Evolutionary conservation across 2,797 vertebrate species (phyloP).

Genomic region (Acipenser ruthenus): DNA sequence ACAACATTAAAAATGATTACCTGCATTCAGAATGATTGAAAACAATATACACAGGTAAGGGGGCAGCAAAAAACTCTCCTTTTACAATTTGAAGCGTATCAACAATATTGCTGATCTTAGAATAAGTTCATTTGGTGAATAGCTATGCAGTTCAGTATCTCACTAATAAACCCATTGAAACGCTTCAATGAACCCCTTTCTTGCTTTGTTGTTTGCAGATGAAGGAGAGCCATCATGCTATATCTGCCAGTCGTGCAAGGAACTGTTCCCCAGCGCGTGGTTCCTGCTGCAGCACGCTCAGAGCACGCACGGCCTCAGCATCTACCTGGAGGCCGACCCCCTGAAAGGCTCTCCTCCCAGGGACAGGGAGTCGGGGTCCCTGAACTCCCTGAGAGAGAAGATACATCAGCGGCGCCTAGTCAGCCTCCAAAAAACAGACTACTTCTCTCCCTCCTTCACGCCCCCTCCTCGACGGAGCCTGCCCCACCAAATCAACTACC

Average conservation of each 20-base stretch:
- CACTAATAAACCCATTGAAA: too few relatives aligned
- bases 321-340: slow-evolving; percentile 59
- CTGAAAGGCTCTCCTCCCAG: slow-evolving; percentile 4
- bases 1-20: too few relatives aligned
- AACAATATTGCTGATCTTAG: too few relatives aligned
- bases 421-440: slow-evolving; percentile 35
- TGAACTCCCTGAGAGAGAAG: slow-evolving; percentile 16
- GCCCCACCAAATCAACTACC: slow-evolving; percentile 30
- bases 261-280: slow-evolving; percentile 61
- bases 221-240: slow-evolving; percentile 53
- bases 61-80: too few relatives aligned
- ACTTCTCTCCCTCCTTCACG: slow-evolving; percentile 43
- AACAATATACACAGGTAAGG: too few relatives aligned
- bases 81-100: too few relatives aligned
- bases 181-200: too few relatives aligned
- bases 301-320: slow-evolving; percentile 65
- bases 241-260: slow-evolving; percentile 70
- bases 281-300: slow-evolving; percentile 69
- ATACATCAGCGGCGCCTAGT: slow-evolving; percentile 23
- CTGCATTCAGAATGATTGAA: too few relatives aligned
- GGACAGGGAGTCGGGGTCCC: slow-evolving; percentile 15
- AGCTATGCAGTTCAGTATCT: too few relatives aligned
- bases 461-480: slow-evolving; percentile 53
- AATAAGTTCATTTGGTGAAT: too few relatives aligned
- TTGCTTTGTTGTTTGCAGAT: slow-evolving; percentile 19